Conservation (phyloP, 2,888 invertebrate species). For the Anthrax anthrax region DNA sequence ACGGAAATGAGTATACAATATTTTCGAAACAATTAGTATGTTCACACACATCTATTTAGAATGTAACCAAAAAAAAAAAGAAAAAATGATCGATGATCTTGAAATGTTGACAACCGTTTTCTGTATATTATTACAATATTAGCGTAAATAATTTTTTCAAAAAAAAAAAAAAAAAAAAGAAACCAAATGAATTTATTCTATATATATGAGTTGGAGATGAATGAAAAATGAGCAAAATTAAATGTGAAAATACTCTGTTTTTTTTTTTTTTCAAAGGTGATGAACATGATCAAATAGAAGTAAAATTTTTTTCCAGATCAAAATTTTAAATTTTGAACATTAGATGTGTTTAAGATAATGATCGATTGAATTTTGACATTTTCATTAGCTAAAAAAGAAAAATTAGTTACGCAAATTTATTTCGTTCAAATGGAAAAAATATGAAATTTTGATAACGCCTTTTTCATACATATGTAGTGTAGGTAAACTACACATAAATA, state of each 20-base stretch:
- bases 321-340: too few relatives aligned
- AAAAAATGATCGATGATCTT: conserved; percentile 2
- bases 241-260: not conserved
- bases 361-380: conserved; percentile 6
- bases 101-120: not conserved
- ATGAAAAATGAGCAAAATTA: not conserved
- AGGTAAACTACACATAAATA: too few relatives aligned
- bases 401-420: conserved; percentile 12
- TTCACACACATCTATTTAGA: too few relatives aligned
- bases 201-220: too few relatives aligned
- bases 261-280: not conserved
- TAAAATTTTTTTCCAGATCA: too few relatives aligned
- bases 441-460: too few relatives aligned
- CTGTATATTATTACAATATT: not conserved
- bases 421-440: conserved; percentile 7
- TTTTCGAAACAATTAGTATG: conserved; percentile 5
- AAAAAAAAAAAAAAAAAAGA: not conserved
- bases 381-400: conserved; percentile 2
- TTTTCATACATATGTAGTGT: too few relatives aligned
- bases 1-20: not conserved
- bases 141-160: not conserved
- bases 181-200: too few relatives aligned
- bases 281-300: too few relatives aligned
- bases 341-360: not conserved
- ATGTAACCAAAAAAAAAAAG: too few relatives aligned